Percentiles rank a stretch among this genome's conserved stretches.
Evolutionary conservation across 2,888 invertebrate species (phyloP).

Genomic region (Sinelater perroti): DNA sequence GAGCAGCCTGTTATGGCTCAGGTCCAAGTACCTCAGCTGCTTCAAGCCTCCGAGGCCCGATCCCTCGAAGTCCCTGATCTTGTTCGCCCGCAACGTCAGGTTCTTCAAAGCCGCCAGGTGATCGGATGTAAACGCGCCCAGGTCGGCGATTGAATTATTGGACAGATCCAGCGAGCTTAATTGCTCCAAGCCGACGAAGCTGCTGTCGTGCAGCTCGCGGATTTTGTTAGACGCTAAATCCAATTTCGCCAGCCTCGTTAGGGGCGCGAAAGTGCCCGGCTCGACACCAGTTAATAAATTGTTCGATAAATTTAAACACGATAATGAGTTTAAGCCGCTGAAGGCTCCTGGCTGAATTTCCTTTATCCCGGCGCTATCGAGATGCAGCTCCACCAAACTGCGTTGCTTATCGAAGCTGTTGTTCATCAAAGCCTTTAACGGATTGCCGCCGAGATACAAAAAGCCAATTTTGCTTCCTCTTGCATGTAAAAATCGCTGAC

Average conservation of each 20-base stretch:
- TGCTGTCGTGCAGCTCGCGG: slow-evolving; percentile 21
- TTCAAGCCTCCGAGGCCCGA: slow-evolving; percentile 10
- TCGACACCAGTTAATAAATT: slow-evolving; percentile 21
- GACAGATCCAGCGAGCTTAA: slow-evolving; percentile 23
- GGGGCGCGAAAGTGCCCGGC: slow-evolving; percentile 11
- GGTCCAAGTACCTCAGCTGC: slow-evolving; percentile 23
- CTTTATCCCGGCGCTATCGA: slow-evolving; percentile 22
- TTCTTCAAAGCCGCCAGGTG: slow-evolving; percentile 21
- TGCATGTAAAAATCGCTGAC: too few species aligned
- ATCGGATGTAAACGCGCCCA: slow-evolving; percentile 19
- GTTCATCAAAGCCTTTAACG: slow-evolving; percentile 16
- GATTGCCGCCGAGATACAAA: slow-evolving; percentile 24
- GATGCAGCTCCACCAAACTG: slow-evolving; percentile 21
- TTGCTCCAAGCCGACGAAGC: slow-evolving; percentile 22
- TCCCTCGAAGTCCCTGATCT: slow-evolving; percentile 22
- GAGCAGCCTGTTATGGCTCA: slow-evolving; percentile 24
- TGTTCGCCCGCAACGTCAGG: slow-evolving; percentile 23
- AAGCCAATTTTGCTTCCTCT: slow-evolving; percentile 23
- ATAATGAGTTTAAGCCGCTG: slow-evolving; percentile 22
- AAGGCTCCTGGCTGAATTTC: slow-evolving; percentile 23
- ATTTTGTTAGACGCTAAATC: slow-evolving; percentile 25
- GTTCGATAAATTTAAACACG: slow-evolving; percentile 16
- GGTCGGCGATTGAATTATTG: slow-evolving; percentile 19
- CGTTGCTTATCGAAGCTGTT: slow-evolving; percentile 17
- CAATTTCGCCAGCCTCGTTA: slow-evolving; percentile 21